Percentiles rank a stretch among this genome's conserved stretches.
These are phyloP conservation scores for Proterorhinus semilunaris DNA, from an alignment of 2,113 vertebrate species.

Conservation along the genomic window DNA sequence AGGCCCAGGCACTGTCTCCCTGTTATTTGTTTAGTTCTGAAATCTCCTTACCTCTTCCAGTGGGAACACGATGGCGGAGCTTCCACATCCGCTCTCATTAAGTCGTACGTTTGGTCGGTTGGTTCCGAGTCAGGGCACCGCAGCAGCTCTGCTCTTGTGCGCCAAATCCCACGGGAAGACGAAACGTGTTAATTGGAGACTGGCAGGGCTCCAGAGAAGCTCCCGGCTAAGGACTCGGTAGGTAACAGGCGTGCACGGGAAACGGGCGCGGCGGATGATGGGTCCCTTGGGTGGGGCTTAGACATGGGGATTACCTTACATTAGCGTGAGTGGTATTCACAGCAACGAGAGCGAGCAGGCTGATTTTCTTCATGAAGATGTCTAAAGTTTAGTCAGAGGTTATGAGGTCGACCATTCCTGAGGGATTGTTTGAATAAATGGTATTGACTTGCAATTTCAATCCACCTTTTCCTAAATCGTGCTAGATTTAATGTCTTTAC, in stretches of 20 bases:
- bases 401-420: not conserved
- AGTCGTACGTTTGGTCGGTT: slow-evolving; percentile 31
- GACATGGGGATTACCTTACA: slow-evolving; percentile 4
- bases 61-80: slow-evolving; percentile 10
- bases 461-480: no score
- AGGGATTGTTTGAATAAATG: not conserved
- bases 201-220: slow-evolving; percentile 33
- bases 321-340: not conserved
- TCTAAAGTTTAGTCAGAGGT: not conserved
- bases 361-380: not conserved
- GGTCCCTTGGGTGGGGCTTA: not conserved
- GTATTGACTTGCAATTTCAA: no score
- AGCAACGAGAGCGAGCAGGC: not conserved
- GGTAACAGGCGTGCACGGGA: not conserved
- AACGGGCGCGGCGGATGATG: not conserved
- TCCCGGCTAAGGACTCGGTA: not conserved
- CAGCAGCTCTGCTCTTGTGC: slow-evolving; percentile 13
- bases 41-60: not conserved
- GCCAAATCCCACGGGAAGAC: slow-evolving; percentile 4
- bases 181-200: slow-evolving; percentile 38
- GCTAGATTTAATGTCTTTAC: no score
- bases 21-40: not conserved
- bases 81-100: slow-evolving; percentile 31
- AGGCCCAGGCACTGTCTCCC: no score
- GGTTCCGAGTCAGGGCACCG: slow-evolving; percentile 33